A percentile compares a stretch with the other conserved stretches of the same genome.
Evolutionary conservation across 2,113 vertebrate genomes (phyloP).

Genomic region (Lontra canadensis): DNA sequence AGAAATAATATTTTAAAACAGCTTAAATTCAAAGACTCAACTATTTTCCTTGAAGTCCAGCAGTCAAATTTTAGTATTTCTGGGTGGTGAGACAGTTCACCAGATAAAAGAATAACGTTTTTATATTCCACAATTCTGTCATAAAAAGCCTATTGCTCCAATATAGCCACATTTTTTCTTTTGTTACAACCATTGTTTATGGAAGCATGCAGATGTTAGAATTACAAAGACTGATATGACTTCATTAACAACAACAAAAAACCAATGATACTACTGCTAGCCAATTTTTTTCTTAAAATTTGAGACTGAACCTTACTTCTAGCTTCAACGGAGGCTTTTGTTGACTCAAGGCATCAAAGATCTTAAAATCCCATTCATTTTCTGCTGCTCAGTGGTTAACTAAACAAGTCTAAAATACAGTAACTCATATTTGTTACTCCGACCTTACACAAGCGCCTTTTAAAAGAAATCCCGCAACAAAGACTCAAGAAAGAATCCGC

Average conservation of each 20-base stretch:
- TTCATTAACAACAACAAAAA: conserved; percentile 52
- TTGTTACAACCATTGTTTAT: conserved; percentile 67
- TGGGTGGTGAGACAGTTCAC: conserved; percentile 48
- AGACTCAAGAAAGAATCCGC: background rate
- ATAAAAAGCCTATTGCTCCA: conserved; percentile 10
- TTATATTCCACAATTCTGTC: conserved; percentile 44
- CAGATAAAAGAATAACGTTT: conserved; percentile 61
- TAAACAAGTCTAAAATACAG: background rate
- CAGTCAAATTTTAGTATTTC: conserved; percentile 43
- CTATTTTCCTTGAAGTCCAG: conserved; percentile 52
- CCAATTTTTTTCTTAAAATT: conserved; percentile 17
- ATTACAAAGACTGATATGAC: conserved; percentile 42
- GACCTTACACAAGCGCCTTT: background rate
- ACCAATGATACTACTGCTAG: background rate
- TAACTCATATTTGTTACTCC: background rate
- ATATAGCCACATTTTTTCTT: conserved; percentile 57
- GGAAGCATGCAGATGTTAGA: conserved; percentile 44
- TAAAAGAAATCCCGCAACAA: conserved; percentile 24
- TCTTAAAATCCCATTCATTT: conserved; percentile 61
- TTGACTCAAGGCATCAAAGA: background rate
- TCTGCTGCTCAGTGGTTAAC: conserved; percentile 51
- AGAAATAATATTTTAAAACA: conserved; percentile 53
- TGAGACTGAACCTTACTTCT: conserved; percentile 3
- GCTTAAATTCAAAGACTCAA: conserved; percentile 43
- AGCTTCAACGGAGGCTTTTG: conserved; percentile 25